phyloP scores from a whole-genome alignment of 2,888 invertebrate species.

The Eupsilia transversa region DNA sequence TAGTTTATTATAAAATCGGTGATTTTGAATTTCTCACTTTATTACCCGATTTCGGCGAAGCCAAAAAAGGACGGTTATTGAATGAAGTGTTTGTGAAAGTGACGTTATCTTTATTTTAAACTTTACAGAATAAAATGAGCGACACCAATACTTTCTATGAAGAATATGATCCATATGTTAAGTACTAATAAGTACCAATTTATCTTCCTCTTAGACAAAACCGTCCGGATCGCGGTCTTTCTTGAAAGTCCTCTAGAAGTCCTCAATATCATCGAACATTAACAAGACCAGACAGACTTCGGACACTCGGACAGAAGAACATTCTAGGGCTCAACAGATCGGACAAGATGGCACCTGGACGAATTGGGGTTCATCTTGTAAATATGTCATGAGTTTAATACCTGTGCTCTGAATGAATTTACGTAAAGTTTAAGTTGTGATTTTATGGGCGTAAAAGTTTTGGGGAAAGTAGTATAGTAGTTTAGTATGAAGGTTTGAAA shows the following conservation, averaged over 20 bases:
- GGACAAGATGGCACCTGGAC: conserved; percentile 22
- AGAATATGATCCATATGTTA: neutral
- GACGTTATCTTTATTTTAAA: neutral
- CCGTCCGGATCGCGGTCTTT: neutral
- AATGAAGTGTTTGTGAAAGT: neutral
- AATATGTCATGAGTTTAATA: conserved; percentile 26
- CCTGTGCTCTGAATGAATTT: conserved; percentile 5
- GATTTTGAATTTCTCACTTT: no score
- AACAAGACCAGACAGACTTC: conserved; percentile 4
- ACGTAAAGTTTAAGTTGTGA: neutral
- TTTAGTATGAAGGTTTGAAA: neutral
- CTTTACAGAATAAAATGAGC: neutral
- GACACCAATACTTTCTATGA: neutral
- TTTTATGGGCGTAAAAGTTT: neutral
- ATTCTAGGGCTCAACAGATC: conserved; percentile 8
- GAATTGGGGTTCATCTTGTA: conserved; percentile 4
- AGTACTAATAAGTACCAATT: neutral
- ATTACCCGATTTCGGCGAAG: no score
- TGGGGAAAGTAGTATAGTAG: neutral
- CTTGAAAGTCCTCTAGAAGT: conserved; percentile 19
- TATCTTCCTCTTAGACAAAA: conserved; percentile 12
- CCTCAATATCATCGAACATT: conserved; percentile 20
- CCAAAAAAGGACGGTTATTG: no score
- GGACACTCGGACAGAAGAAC: conserved; percentile 7
- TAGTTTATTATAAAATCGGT: neutral